These are phyloP conservation scores for Hymenochirus boettgeri DNA, from an alignment of 2,113 vertebrate genomes.

Conservation along the genomic window DNA sequence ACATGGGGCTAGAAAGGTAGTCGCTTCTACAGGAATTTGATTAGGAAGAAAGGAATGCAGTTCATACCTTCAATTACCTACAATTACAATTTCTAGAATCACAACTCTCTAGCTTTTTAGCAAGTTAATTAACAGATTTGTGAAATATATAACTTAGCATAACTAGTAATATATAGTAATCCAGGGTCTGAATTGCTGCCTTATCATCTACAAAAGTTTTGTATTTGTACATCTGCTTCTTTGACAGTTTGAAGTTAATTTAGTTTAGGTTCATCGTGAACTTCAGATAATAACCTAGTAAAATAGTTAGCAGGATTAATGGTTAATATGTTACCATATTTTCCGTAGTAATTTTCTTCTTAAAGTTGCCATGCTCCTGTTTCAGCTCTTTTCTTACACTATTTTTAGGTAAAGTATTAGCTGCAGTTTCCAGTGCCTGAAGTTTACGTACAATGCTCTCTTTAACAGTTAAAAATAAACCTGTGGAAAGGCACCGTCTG, in stretches of 20 bases:
- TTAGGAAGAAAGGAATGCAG: too few species aligned
- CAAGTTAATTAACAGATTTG: too few species aligned
- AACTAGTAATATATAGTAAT: too few species aligned
- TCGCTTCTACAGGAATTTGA: too few species aligned
- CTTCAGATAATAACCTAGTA: neutral
- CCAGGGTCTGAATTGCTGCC: too few species aligned
- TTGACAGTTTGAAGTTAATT: neutral
- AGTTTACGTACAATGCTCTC: slow-evolving; percentile 29
- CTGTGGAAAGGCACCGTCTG: slow-evolving; percentile 30
- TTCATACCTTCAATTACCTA: too few species aligned
- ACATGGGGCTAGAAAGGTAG: too few species aligned
- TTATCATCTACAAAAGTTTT: too few species aligned
- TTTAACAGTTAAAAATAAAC: slow-evolving; percentile 50
- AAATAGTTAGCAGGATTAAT: neutral
- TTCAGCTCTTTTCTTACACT: slow-evolving; percentile 21
- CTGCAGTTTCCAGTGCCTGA: slow-evolving; percentile 27
- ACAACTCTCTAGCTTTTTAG: too few species aligned
- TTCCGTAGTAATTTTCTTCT: slow-evolving; percentile 52
- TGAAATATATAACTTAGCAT: too few species aligned
- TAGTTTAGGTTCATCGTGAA: neutral
- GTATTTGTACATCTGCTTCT: too few species aligned
- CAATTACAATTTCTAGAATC: too few species aligned
- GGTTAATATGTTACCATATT: slow-evolving; percentile 48
- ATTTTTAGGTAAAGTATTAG: slow-evolving; percentile 13
- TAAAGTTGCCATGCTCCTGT: slow-evolving; percentile 41